Base-by-base conservation (phyloP, 2,888 invertebrate genomes). In the Macrophya annulata region DNA sequence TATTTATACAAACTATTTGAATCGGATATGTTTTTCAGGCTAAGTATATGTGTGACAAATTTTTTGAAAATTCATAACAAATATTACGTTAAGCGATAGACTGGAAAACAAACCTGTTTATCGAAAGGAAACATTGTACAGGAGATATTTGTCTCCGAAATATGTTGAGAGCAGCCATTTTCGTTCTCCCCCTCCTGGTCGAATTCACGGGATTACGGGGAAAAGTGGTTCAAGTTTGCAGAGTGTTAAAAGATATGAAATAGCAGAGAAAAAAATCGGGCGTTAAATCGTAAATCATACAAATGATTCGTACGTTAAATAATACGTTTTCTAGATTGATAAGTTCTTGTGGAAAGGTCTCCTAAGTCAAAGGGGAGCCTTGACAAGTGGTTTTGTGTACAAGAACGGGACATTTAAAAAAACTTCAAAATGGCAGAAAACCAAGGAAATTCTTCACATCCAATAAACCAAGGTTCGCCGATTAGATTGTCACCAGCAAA, bases 401-500 rank as follows among this genome's bases (percentile, higher is more conserved):
- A 31, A 45, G 48, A 68, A 83, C 68, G 83, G 51, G 83, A 83
- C 82, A 68, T 83, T 83, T 68, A 83, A 83, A 31, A 31, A 83
- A 85, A 86, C 85, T 85, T 86, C 93, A 94, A 93, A 95, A 96
- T 96, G 96, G 96, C 96, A 95, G 96, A 96, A 94, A 96, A 96
- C 94, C 95, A 96, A 94, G 96, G 95, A 94, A 95, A 96, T 94
- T 95, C 96, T 92, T 95, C 96, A 93, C 95, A 95, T 93, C 95
- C 95, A 94, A 95, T 95, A 94, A 95, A 89, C 88, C 92, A 91
- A 90, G 92, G 92, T 92, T 90, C 81, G 86, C 84, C 37, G 17
- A 37, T 45, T 76, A 43, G 21, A 25, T 51, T 12, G 68, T 21
- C 21, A 5, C 21, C 40, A 21, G 62, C 6, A 62, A 59, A 81